Percentiles rank a stretch among this genome's conserved stretches.
Conservation (phyloP, 2,888 invertebrate species). For the Oithona nana region DNA sequence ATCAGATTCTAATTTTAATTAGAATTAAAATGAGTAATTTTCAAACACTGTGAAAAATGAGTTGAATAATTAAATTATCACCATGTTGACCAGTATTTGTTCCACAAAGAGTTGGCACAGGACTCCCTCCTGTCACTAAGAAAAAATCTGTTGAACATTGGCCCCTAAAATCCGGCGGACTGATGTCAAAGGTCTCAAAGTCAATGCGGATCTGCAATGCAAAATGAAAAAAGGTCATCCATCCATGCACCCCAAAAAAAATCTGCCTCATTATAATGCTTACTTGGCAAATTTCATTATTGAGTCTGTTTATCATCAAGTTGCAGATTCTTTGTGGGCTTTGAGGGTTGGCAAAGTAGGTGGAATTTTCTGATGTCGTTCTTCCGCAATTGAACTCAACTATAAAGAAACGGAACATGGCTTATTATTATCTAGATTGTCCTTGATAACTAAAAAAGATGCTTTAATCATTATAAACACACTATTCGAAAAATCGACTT, state of each 20-base stretch:
- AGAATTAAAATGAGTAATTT: not conserved
- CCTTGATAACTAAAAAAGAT: too few species aligned
- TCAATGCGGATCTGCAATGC: not conserved
- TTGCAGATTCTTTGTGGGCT: conserved; percentile 12
- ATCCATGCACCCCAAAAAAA: too few species aligned
- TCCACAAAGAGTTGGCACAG: conserved; percentile 9
- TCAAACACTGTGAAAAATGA: too few species aligned
- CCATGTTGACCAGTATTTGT: conserved; percentile 12
- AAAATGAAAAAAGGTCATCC: not conserved
- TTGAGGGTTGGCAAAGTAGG: conserved; percentile 12
- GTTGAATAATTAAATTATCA: not conserved
- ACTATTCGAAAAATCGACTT: too few species aligned
- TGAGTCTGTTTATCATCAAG: conserved; percentile 10
- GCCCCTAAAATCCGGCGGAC: not conserved
- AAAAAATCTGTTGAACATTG: conserved; percentile 8
- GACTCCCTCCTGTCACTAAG: conserved; percentile 2
- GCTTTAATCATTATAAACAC: too few species aligned
- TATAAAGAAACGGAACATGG: not conserved
- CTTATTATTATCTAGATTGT: too few species aligned
- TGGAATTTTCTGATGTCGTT: conserved; percentile 8
- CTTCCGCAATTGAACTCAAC: conserved; percentile 4
- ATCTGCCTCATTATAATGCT: not conserved
- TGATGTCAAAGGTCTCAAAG: conserved; percentile 1
- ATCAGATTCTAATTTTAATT: not conserved
- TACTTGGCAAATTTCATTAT: conserved; percentile 14